Base-by-base conservation (phyloP, 2,797 vertebrate genomes). In the Sylvilagus floridanus region DNA sequence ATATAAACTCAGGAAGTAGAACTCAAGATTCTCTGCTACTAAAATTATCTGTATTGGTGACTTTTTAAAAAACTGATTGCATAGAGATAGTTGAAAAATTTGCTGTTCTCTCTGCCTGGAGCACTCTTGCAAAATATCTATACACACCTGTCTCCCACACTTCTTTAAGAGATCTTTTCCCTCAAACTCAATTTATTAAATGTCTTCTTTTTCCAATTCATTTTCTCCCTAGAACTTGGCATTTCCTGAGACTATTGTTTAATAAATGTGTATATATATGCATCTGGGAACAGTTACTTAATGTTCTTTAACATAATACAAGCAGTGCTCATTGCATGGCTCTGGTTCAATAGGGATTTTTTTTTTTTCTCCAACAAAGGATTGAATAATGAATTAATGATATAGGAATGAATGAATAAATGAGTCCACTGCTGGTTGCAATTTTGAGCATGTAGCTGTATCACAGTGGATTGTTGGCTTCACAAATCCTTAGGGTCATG, bases 181-280 rank as follows among this genome's bases (percentile, higher is more conserved):
- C 26, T 73, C 57, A 75, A 50, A 54, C 47, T 62, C 4, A n/a
- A 84, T 2, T 13, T 5, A 47, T 22, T 21, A 6, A 73, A 28
- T 82, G 11, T 42, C 7, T n/a, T 4, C 69, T 88, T 65, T 13
- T 1, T 17, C 32, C 12, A 22, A 3, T 88, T 95, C 42, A 69
- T 28, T 30, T 93, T 63, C 24, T 85, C 66, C 26, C 54, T 60
- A 42, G 24, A 79, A 17, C 7, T 75, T 78, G 1, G 0, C 1
- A 82, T 0, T 71, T 95, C 5, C 30, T 73, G 50, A 76, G 54
- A 82, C 81, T 35, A 77, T n/a, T 62, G 30, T 78, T 47, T 90
- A 24, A 63, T 37, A 52, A 63, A 63, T 66, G 28, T 42, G 42
- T 42, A 42, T 47, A 42, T 42, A 1, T 9, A 42, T 47, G 1